Evolutionary conservation across 2,113 vertebrate genomes (phyloP).

Genomic region (Rhabdornis inornatus): DNA sequence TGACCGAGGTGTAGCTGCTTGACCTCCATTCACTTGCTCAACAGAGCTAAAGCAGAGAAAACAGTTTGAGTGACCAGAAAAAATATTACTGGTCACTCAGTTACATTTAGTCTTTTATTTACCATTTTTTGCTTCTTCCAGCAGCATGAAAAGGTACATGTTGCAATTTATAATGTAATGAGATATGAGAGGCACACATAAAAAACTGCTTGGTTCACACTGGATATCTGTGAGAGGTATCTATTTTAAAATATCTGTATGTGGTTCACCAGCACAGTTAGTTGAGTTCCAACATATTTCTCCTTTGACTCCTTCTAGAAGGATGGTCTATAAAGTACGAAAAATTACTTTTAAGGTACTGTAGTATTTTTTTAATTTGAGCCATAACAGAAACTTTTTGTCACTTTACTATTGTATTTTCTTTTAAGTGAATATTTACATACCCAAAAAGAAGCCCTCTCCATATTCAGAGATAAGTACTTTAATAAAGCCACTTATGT

Average conservation of each 20-base stretch:
- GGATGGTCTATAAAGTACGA: slow-evolving; percentile 21
- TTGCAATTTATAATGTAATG: slow-evolving; percentile 53
- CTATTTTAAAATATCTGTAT: slow-evolving; percentile 65
- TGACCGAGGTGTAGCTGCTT: neutral
- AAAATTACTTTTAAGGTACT: slow-evolving; percentile 51
- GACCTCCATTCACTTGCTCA: neutral
- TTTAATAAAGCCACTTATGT: slow-evolving; percentile 63
- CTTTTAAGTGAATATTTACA: slow-evolving; percentile 71
- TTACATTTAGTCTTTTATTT: slow-evolving; percentile 6
- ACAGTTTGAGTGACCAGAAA: neutral
- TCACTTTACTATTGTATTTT: slow-evolving; percentile 56
- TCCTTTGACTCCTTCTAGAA: slow-evolving; percentile 48
- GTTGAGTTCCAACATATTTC: slow-evolving; percentile 60
- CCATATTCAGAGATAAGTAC: slow-evolving; percentile 67
- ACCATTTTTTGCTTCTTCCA: slow-evolving; percentile 12
- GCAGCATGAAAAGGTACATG: neutral
- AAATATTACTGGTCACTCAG: neutral
- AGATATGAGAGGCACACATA: slow-evolving; percentile 33
- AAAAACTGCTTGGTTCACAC: slow-evolving; percentile 40
- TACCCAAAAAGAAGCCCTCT: slow-evolving; percentile 57
- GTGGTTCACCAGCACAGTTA: slow-evolving; percentile 64
- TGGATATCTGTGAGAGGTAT: slow-evolving; percentile 23
- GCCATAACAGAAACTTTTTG: slow-evolving; percentile 39
- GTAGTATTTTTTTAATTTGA: neutral
- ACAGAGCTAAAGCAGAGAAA: neutral